A percentile compares a stretch with the other conserved stretches of the same genome.
These are phyloP conservation scores for Sebastes flavidus DNA, from an alignment of 2,797 vertebrate genomes.

Conservation along the genomic window DNA sequence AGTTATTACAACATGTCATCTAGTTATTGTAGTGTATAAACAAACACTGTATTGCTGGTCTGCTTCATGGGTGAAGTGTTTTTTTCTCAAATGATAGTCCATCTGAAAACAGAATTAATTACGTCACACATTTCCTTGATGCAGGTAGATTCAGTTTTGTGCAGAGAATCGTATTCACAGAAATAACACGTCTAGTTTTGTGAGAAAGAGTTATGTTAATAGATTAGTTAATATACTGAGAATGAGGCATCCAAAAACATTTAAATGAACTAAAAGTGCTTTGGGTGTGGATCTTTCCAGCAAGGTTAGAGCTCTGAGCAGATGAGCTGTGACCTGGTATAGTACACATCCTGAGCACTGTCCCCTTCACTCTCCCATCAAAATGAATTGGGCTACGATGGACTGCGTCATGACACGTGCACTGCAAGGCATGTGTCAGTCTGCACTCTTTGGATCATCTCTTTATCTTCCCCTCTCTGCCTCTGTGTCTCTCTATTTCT, in stretches of 20 bases:
- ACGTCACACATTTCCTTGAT: background rate
- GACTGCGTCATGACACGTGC: slow-evolving; percentile 33
- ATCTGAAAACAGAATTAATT: background rate
- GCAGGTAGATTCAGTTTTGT: background rate
- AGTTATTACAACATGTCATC: background rate
- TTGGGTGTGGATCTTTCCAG: background rate
- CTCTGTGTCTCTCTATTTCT: background rate
- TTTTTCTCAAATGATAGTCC: background rate
- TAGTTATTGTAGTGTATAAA: background rate
- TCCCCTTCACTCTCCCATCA: background rate
- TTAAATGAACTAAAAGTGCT: background rate
- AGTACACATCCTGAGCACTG: background rate
- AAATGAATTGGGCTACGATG: slow-evolving; percentile 11
- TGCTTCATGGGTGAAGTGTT: background rate
- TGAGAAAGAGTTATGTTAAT: background rate
- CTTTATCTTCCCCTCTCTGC: background rate
- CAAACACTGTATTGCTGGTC: background rate
- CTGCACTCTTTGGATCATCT: slow-evolving; percentile 25
- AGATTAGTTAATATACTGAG: background rate
- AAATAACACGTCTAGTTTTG: background rate
- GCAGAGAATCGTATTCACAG: background rate
- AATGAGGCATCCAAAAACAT: background rate
- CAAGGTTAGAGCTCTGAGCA: background rate
- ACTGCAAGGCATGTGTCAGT: slow-evolving; percentile 32
- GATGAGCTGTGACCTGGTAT: slow-evolving; percentile 9